Conservation (phyloP, 2,888 invertebrate genomes). For the Sericinus montela region DNA sequence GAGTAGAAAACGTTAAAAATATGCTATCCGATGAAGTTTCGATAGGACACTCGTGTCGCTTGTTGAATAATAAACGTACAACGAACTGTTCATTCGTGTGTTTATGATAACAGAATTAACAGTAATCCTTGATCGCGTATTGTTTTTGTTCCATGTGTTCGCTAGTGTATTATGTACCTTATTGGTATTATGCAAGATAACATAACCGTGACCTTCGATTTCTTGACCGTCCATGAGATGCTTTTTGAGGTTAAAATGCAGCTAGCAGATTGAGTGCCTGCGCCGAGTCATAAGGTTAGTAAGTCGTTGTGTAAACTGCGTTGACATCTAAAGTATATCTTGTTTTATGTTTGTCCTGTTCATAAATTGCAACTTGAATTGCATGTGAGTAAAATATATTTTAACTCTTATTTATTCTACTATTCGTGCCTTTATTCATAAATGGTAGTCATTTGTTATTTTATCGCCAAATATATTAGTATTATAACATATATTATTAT, state of each 20-base stretch:
- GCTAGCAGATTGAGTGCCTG: slow-evolving; percentile 73
- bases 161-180: slow-evolving; percentile 53
- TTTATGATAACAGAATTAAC: slow-evolving; percentile 76
- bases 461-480: neutral
- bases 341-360: slow-evolving; percentile 51
- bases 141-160: slow-evolving; percentile 61
- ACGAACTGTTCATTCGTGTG: slow-evolving; percentile 74
- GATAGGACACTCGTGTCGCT: slow-evolving; percentile 58
- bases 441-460: too few relatives aligned
- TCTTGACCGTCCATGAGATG: slow-evolving; percentile 69
- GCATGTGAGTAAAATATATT: too few relatives aligned
- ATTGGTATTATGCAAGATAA: slow-evolving; percentile 71
- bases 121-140: slow-evolving; percentile 67
- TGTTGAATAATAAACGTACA: slow-evolving; percentile 69
- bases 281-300: slow-evolving; percentile 76
- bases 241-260: slow-evolving; percentile 78
- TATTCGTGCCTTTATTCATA: too few relatives aligned
- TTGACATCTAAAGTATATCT: slow-evolving; percentile 46
- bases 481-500: slow-evolving; percentile 19
- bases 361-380: slow-evolving; percentile 18
- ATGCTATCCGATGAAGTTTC: slow-evolving; percentile 59
- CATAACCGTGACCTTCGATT: slow-evolving; percentile 75
- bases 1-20: slow-evolving; percentile 53
- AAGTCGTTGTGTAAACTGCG: slow-evolving; percentile 57
- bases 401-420: too few relatives aligned